A percentile compares a stretch with the other conserved stretches of the same genome.
phyloP scores from a whole-genome alignment of 2,113 vertebrate genomes.

The Crotalus horridus region DNA sequence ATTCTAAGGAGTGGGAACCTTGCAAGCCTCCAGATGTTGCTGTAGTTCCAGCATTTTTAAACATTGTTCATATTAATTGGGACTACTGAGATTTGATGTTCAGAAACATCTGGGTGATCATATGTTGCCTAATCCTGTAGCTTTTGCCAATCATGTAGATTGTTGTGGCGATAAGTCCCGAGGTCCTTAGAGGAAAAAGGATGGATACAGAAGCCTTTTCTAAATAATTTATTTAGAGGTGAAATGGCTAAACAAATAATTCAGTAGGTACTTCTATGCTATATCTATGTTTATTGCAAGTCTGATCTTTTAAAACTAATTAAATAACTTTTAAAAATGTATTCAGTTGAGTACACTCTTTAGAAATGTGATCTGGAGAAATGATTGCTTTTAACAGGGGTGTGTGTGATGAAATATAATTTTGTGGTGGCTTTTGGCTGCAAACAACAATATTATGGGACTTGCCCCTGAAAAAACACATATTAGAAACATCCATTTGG shows the following conservation, averaged over 20 bases:
- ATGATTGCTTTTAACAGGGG: slow-evolving; percentile 18
- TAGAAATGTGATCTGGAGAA: not conserved
- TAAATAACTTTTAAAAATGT: not conserved
- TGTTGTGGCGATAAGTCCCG: not conserved
- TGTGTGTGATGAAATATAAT: slow-evolving; percentile 2
- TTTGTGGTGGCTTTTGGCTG: not conserved
- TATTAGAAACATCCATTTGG: not conserved
- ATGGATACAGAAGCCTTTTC: not conserved
- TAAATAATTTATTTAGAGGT: not conserved
- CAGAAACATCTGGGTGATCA: not conserved
- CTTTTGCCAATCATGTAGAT: not conserved
- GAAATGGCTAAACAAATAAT: not conserved
- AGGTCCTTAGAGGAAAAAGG: not conserved
- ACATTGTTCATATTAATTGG: not conserved
- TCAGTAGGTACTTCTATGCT: not conserved
- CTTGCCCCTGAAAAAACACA: not conserved
- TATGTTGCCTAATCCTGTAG: not conserved
- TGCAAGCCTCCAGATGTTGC: not conserved
- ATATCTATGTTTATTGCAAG: not conserved
- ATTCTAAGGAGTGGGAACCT: not conserved
- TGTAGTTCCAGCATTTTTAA: not conserved
- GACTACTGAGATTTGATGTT: not conserved
- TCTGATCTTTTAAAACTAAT: not conserved
- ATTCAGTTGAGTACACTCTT: not conserved
- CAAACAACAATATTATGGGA: not conserved